Evolutionary conservation across 1,140 invertebrate genomes (phyloP), one percentile per base, ranked within the genome.

Genomic region (Ceratina calcarata): DNA sequence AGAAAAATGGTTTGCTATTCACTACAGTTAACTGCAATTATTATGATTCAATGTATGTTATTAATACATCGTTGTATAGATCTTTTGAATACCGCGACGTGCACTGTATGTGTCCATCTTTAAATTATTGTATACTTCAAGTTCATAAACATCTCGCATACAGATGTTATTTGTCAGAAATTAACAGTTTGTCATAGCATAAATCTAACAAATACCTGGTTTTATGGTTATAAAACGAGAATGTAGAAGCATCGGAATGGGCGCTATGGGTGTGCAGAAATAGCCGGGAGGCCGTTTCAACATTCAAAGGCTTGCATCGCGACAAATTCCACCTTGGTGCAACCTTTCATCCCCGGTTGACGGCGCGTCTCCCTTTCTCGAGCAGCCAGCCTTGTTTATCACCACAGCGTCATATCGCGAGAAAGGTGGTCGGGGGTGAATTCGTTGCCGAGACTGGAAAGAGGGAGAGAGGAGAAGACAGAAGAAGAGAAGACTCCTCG

Each of bases 321-420:
- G 65, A 67, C 79, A 77, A 75, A 77, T 75, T 70, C 73, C 74
- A 70, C 60, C 79, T 81, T 81, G 79, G 66, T 71, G 75, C 60
- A 81, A 81, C 80, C 80, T 81, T 81, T 81, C 67, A 81, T 81
- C 80, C 67, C 71, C 32, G 51, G 49, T 74, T 53, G 79, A 24
- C 64, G 64, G 66, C 45, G 75, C 69, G 8, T 45, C 66, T 62
- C 78, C 57, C 67, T 76, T 73, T 81, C 70, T 81, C 68, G 61
- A 58, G 73, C 79, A 68, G 78, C 27, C 64, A 77, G 82, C 67
- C 89, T 90, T 91, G 88, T 90, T 91, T 90, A 90, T 90, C 89
- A 86, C 86, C 86, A 10, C 37, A 86, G 80, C 89, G 87, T 90
- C 87, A 89, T 87, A 87, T 90, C 88, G 85, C 82, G 83, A 83